Base-by-base conservation (phyloP, 1,140 invertebrate genomes). In the Melitaea cinxia region DNA sequence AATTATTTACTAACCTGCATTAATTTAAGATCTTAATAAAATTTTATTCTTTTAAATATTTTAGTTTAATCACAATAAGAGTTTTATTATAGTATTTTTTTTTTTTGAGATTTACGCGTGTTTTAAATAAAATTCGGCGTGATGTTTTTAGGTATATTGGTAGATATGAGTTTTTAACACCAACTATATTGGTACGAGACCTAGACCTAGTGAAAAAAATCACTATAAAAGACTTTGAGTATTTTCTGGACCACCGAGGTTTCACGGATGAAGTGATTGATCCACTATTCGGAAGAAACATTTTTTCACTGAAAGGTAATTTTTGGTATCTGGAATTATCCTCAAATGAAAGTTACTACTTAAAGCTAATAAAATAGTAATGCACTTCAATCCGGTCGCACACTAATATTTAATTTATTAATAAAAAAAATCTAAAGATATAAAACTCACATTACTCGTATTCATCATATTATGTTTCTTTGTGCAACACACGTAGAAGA, bases 181-280 rank as follows among this genome's bases (percentile, higher is more conserved):
- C 94, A 0, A 60, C 84, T 5, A 50, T 94, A 1, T 53, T 94
- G 2, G 30, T 95, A 0, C 88, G 90, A 50, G 94, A 95, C 80
- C 83, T 92, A 0, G 93, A 95, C n/a, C 37, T 94, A 1, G 91
- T 95, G 1, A 94, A 92, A 67, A 88, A 92, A 54, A 68, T 69
- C 21, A 68, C 70, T 0, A 30, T 72, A 19, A 95, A 94, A 75
- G 93, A 94, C 67, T 95, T 95, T 57, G 93, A 95, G 3, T 61
- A 93, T 70, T 95, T 95, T 63, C 75, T 91, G 0, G 93, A 95
- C 70, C 93, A 94, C 71, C 69, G 84, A 1, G 56, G 65, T 0
- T 82, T 93, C 26, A 63, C 91, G 1, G 76, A 81, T 14, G 78
- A 83, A 9, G 75, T 90, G 0, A 33, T 66, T 7, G 93, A 94